A percentile compares a stretch with the other conserved stretches of the same genome.
These are phyloP conservation scores for Karalla daura DNA, from an alignment of 2,797 vertebrate species.

Conservation along the genomic window DNA sequence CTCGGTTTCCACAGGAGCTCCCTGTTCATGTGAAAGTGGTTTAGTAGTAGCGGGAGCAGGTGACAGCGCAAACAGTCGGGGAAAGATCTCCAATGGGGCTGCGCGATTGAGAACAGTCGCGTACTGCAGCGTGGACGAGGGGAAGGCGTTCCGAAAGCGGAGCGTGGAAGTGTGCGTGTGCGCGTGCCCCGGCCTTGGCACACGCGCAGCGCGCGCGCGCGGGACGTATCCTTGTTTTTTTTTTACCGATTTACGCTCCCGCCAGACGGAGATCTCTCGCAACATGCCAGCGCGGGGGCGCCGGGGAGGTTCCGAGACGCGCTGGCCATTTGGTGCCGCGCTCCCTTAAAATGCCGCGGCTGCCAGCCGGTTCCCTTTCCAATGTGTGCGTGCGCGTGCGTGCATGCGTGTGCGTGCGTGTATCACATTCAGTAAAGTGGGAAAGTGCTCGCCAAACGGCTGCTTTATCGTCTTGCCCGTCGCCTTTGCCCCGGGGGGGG, in stretches of 20 bases:
- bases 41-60: no score
- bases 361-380: conserved; percentile 17
- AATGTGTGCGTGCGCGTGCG: conserved; percentile 2
- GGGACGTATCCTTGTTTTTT: conserved; percentile 16
- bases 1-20: no score
- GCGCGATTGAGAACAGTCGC: no score
- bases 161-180: not conserved
- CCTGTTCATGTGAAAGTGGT: no score
- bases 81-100: no score
- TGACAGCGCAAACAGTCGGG: no score
- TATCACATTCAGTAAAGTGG: not conserved
- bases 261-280: conserved; percentile 18
- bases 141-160: no score
- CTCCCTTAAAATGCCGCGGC: conserved; percentile 14
- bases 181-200: not conserved
- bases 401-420: conserved; percentile 1
- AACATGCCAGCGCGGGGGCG: conserved; percentile 18
- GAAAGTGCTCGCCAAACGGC: not conserved
- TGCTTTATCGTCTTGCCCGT: no score
- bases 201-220: no score
- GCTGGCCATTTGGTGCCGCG: not conserved
- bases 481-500: not conserved
- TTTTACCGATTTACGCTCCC: conserved; percentile 3
- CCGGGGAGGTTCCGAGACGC: conserved; percentile 3
- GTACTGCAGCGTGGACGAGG: no score